Base-by-base conservation (phyloP, 2,888 invertebrate species). In the Mellilla xanthometata region DNA sequence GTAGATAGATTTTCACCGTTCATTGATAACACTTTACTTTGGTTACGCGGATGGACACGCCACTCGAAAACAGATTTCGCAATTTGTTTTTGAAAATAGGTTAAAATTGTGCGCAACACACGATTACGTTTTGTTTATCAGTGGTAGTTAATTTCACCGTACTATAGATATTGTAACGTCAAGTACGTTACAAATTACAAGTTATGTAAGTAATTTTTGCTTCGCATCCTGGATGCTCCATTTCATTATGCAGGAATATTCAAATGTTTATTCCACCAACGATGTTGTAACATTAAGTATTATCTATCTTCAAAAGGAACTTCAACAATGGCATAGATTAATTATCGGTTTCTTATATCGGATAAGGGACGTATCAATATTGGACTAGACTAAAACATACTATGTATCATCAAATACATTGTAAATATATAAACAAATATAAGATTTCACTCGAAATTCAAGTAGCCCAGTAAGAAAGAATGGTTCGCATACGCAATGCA, bases 1-100 rank as follows among this genome's bases (percentile, higher is more conserved):
- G 40, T 15, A 32, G n/a, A n/a, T 35, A 41, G 19, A 44, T 41
- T 39, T 31, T 31, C 31, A 38, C 30, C 13, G 32, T 28, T 29
- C 31, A 41, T 32, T 38, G 42, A 48, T 40, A 45, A 47, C 12
- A 12, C 19, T 11, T 24, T 9, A 39, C 22, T 23, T 30, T 23
- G 7, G 9, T 12, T 22, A 35, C 34, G 24, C 27, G 12, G 26
- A 28, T 28, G 9, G 7, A 7, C 9, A 15, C 5, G 10, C 8
- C 27, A 15, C 35, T 6, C n/a, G n/a, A n/a, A n/a, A n/a, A n/a
- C n/a, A n/a, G n/a, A 27, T 13, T 33, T 35, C 36, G 28, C 11
- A 29, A 27, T 15, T 15, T 36, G 15, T 35, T 44, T 26, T 32
- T 32, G 8, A 27, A 31, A 42, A 35, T 29, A 42, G 28, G 10